Base-by-base conservation (phyloP, 1,140 invertebrate species). In the Penaeus japonicus region DNA sequence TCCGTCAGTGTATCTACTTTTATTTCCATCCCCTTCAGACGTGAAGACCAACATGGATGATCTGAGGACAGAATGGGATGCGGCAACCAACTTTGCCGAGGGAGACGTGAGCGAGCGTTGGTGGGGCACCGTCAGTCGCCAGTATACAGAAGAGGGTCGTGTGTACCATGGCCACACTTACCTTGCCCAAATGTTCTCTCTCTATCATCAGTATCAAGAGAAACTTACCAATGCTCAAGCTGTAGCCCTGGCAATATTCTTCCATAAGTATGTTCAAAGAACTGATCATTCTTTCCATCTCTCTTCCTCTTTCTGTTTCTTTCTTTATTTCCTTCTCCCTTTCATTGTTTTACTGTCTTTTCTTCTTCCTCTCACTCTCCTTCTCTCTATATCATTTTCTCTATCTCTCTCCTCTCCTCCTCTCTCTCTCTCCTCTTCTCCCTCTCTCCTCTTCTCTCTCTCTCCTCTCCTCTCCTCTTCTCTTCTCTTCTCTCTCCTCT, bases 221-320 rank as follows among this genome's bases (percentile, higher is more conserved):
- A 88, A 78, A 54, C 80, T 88, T 3, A 62, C 39, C 53, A 83
- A 88, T 59, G 65, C 87, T 22, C 87, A 88, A 55, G 87, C 87
- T 62, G 54, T 88, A 62, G 87, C 87, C 27, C 24, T 88, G 15
- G 87, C 87, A 32, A 88, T 84, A 55, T 88, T 88, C 80, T 88
- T 88, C 87, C 87, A 88, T 54, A 88, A 88, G 87, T 88, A 88
- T 39, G 70, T 77, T 18, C 18, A 12, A 15, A n/a, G 70, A n/a
- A 24, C 27, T 30, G 18, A n/a, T 1, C 70, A 30, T 73, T 18
- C 7, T 24, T 30, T 10, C 4, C 5, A 0, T 4, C 32, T 12
- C 5, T 27, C 39, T 0, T 47, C 15, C 1, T 47, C 47, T 47
- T 47, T 4, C 10, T 15, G 10, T 47, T 47, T 15, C 47, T 15